Percentiles rank a stretch among this genome's conserved stretches.
phyloP scores from a whole-genome alignment of 2,113 vertebrate genomes.

The Aphyosemion australe region DNA sequence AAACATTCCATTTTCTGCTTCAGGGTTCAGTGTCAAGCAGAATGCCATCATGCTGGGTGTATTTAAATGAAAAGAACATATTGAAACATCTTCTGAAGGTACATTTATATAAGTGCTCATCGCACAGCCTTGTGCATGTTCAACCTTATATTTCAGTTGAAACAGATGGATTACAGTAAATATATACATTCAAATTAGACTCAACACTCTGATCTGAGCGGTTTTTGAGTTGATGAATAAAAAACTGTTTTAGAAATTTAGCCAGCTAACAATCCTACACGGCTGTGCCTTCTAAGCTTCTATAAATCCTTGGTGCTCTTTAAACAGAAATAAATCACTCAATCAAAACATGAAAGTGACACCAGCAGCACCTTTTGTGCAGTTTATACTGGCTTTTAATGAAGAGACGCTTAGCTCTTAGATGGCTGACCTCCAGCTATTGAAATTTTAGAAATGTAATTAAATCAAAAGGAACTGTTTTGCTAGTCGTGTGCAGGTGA shows the following conservation, averaged over 20 bases:
- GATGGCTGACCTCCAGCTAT: conserved; percentile 1
- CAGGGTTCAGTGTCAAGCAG: not conserved
- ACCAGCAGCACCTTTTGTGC: not conserved
- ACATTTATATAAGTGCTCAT: not conserved
- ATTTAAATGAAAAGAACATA: not conserved
- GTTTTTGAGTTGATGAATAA: not conserved
- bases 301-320: not conserved
- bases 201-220: not conserved
- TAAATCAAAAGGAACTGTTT: conserved; percentile 1
- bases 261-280: not conserved
- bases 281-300: not conserved
- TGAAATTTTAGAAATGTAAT: not conserved
- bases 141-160: not conserved
- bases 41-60: not conserved
- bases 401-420: not conserved
- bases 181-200: not conserved
- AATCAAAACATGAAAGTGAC: conserved; percentile 6
- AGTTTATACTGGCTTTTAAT: not conserved
- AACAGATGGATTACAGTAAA: not conserved
- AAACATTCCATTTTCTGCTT: not conserved
- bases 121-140: not conserved
- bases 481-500: not conserved
- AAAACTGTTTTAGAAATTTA: not conserved
- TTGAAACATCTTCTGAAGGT: not conserved
- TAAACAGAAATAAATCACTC: not conserved